phyloP scores from a whole-genome alignment of 2,113 vertebrate genomes.

The Bambusicola thoracicus region DNA sequence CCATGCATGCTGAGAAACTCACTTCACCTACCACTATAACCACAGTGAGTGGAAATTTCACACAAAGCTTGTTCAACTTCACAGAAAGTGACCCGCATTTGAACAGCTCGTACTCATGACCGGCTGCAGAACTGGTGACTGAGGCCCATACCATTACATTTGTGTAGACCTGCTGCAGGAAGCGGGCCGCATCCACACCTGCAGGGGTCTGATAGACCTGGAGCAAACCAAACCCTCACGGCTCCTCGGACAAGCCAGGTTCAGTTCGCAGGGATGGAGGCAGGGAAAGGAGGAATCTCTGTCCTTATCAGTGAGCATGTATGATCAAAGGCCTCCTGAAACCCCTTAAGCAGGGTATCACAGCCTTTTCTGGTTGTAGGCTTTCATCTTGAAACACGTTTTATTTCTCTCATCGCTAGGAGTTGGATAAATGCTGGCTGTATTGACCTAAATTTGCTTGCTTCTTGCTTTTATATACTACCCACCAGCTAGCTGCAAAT shows the following conservation, averaged over 20 bases:
- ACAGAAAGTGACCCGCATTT: neutral
- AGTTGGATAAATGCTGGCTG: neutral
- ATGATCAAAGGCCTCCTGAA: neutral
- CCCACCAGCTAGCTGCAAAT: neutral
- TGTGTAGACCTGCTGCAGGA: neutral
- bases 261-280: neutral
- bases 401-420: neutral
- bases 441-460: neutral
- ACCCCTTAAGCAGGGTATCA: neutral
- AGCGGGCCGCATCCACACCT: neutral
- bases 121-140: neutral
- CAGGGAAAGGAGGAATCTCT: neutral
- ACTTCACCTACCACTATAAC: neutral
- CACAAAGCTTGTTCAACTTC: neutral
- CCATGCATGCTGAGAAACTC: neutral
- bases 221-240: neutral
- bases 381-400: neutral
- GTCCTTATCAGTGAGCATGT: neutral
- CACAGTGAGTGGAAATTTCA: neutral
- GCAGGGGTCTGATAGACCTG: fast-evolving
- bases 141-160: neutral
- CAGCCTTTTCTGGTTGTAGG: neutral
- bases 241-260: neutral
- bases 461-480: neutral
- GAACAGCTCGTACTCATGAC: neutral